A percentile compares a stretch with the other conserved stretches of the same genome.
phyloP scores from a whole-genome alignment of 2,113 vertebrate genomes.

The Pelecanus crispus region DNA sequence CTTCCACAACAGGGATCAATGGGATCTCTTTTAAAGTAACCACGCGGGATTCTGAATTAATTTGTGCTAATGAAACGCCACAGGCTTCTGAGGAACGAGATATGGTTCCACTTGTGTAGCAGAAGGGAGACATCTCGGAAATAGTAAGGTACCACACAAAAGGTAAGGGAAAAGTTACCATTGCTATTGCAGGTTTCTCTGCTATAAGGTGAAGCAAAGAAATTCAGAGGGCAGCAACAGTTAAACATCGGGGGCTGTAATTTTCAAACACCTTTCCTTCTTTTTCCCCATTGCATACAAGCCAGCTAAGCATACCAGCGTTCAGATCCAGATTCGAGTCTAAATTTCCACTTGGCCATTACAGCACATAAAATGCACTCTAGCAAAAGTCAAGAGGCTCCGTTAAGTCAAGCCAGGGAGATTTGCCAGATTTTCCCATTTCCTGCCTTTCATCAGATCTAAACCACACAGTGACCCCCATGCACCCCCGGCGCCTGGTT shows the following conservation, averaged over 20 bases:
- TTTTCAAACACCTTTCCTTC: slow-evolving; percentile 5
- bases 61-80: neutral
- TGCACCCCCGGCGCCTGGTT: slow-evolving; percentile 63
- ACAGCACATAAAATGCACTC: slow-evolving; percentile 46
- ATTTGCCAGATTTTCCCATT: slow-evolving; percentile 65
- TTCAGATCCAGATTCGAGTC: neutral
- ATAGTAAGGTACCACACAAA: slow-evolving; percentile 15
- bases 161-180: neutral
- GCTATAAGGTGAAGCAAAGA: neutral
- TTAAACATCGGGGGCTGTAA: neutral
- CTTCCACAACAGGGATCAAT: neutral
- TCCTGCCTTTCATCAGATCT: slow-evolving; percentile 72
- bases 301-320: neutral
- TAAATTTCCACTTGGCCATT: slow-evolving; percentile 52
- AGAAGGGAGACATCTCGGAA: slow-evolving; percentile 5
- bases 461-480: slow-evolving; percentile 53
- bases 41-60: neutral
- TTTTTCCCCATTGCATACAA: neutral
- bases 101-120: neutral
- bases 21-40: slow-evolving; percentile 19
- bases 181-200: neutral
- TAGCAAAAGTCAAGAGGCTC: slow-evolving; percentile 61
- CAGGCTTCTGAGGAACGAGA: neutral
- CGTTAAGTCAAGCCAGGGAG: slow-evolving; percentile 63
- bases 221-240: neutral